These are phyloP conservation scores for Drosophila fungiperda DNA, from an alignment of 2,888 invertebrate genomes.

Conservation along the genomic window DNA sequence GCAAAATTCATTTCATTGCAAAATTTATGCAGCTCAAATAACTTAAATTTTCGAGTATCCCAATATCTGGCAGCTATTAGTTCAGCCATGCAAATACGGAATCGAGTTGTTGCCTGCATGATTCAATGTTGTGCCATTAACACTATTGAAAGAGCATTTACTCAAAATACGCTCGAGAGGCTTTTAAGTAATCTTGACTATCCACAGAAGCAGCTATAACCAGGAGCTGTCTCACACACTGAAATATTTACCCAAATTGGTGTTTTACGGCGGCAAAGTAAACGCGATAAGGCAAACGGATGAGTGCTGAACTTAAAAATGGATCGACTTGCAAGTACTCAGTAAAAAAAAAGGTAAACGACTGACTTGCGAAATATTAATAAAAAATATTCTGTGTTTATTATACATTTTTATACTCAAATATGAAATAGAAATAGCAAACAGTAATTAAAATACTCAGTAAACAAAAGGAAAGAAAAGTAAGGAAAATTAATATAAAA, in stretches of 20 bases:
- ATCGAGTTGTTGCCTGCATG: not conserved
- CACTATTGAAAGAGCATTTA: constrained; percentile 21
- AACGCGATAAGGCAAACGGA: constrained; percentile 33
- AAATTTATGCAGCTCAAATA: constrained; percentile 37
- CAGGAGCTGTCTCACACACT: constrained; percentile 17
- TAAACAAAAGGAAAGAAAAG: no score
- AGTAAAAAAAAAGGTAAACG: not conserved
- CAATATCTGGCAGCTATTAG: constrained; percentile 10
- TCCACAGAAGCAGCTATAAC: constrained; percentile 24
- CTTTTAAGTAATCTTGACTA: constrained; percentile 26
- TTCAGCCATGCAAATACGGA: not conserved
- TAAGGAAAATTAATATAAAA: no score
- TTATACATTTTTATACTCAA: not conserved
- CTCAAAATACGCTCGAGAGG: constrained; percentile 32
- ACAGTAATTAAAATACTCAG: no score
- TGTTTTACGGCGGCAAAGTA: constrained; percentile 52
- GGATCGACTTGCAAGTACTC: not conserved
- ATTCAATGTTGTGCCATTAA: constrained; percentile 27
- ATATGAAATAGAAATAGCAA: no score
- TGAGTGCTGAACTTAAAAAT: not conserved
- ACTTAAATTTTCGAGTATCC: constrained; percentile 9
- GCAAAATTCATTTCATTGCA: constrained; percentile 38
- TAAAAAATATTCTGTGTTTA: not conserved
- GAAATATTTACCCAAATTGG: constrained; percentile 56
- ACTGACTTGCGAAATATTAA: not conserved